These are phyloP conservation scores for Hiodon tergisus DNA, from an alignment of 2,113 vertebrate genomes.

Conservation along the genomic window DNA sequence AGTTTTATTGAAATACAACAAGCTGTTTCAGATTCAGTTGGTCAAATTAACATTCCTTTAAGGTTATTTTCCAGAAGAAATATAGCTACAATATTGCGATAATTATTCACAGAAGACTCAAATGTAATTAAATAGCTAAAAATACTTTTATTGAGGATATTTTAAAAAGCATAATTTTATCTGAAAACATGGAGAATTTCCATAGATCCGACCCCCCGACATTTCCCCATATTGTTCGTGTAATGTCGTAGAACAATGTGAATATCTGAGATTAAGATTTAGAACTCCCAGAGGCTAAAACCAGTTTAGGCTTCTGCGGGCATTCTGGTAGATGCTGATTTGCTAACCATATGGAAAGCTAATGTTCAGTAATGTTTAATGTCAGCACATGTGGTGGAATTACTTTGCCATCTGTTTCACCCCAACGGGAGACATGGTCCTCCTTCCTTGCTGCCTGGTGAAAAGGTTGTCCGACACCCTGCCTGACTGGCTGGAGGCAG, in stretches of 20 bases:
- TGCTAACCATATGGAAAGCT: constrained; percentile 70
- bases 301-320: constrained; percentile 59
- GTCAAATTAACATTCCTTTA: too few relatives aligned
- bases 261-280: constrained; percentile 59
- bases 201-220: neutral
- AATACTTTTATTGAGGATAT: too few relatives aligned
- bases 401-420: constrained; percentile 64
- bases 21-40: too few relatives aligned
- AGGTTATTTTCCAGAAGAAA: too few relatives aligned
- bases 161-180: too few relatives aligned
- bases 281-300: constrained; percentile 66
- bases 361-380: constrained; percentile 67
- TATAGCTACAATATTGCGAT: too few relatives aligned
- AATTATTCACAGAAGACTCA: too few relatives aligned
- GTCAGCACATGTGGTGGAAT: constrained; percentile 72
- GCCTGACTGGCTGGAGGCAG: constrained; percentile 42
- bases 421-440: constrained; percentile 57
- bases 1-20: too few relatives aligned
- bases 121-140: too few relatives aligned
- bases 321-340: constrained; percentile 60
- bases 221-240: constrained; percentile 51
- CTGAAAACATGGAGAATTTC: neutral
- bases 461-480: constrained; percentile 46
- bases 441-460: constrained; percentile 49
- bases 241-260: constrained; percentile 62